Conservation (phyloP, 2,888 invertebrate genomes). For the Pachliopta kotzebuea region DNA sequence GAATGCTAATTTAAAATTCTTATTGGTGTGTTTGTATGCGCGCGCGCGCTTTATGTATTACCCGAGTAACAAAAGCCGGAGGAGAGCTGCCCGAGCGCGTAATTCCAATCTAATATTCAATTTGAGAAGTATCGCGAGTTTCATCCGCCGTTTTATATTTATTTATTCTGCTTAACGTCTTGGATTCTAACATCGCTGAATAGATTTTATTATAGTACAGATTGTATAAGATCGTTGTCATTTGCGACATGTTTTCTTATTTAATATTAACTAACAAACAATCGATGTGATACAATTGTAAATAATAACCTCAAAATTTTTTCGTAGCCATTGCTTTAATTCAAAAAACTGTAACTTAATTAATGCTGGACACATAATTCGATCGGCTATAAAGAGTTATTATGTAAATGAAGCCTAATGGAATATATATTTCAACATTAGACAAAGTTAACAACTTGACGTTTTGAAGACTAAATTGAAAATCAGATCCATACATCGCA, state of each 20-base stretch:
- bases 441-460: background rate
- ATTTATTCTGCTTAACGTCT: constrained; percentile 58
- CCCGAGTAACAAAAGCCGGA: constrained; percentile 72
- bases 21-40: constrained; percentile 77
- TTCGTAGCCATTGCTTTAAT: background rate
- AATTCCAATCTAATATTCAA: constrained; percentile 80
- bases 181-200: constrained; percentile 53
- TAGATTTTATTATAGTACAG: constrained; percentile 40
- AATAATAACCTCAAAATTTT: background rate
- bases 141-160: constrained; percentile 68
- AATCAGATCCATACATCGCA: constrained; percentile 54
- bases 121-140: constrained; percentile 72
- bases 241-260: background rate
- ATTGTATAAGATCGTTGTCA: constrained; percentile 30
- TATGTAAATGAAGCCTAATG: background rate
- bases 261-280: no score
- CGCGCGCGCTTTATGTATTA: constrained; percentile 77
- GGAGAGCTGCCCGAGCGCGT: constrained; percentile 73
- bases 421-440: background rate
- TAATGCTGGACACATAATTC: background rate
- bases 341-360: background rate
- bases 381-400: background rate
- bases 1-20: constrained; percentile 81
- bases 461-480: constrained; percentile 28
- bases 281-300: background rate